Percentiles rank a stretch among this genome's conserved stretches.
These are phyloP conservation scores for Drosophila grimshawi DNA, from an alignment of 1,140 invertebrate species.

Conservation along the genomic window DNA sequence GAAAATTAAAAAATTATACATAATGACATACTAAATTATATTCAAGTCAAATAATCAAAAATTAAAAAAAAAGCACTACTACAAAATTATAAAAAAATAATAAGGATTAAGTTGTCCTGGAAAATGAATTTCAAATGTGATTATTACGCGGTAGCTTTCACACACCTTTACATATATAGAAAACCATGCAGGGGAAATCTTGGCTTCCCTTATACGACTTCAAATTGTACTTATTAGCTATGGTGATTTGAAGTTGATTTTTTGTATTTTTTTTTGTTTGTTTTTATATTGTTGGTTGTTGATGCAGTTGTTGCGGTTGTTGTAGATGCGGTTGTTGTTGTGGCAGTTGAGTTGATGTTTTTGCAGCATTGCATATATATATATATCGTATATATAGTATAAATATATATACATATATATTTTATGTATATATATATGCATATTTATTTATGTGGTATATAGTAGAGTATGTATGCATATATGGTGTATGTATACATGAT, in stretches of 20 bases:
- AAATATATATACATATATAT: conserved; percentile 31
- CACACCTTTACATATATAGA: conserved; percentile 84
- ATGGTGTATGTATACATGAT: conserved; percentile 38
- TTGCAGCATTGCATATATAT: conserved; percentile 35
- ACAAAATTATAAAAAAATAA: conserved; percentile 37
- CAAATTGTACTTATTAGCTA: conserved; percentile 54
- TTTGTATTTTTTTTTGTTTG: conserved; percentile 5
- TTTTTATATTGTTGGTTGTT: conserved; percentile 23
- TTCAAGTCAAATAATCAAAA: conserved; percentile 5
- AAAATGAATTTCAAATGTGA: conserved; percentile 38
- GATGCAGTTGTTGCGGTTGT: conserved; percentile 32
- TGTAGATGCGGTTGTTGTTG: conserved; percentile 24
- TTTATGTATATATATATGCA: conserved; percentile 26
- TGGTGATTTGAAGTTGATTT: conserved; percentile 7
- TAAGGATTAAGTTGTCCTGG: conserved; percentile 36
- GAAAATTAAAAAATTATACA: conserved; percentile 19
- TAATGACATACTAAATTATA: conserved; percentile 11
- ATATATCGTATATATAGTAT: conserved; percentile 9
- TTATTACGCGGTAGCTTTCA: conserved; percentile 55
- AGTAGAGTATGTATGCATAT: conserved; percentile 17
- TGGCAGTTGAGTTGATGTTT: conserved; percentile 41
- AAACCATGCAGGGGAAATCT: conserved; percentile 79
- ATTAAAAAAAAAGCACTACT: conserved; percentile 17
- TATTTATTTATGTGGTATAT: conserved; percentile 13
- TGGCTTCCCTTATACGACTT: conserved; percentile 50